Conservation (phyloP, 2,888 invertebrate species). For the Hypomecis punctinalis region DNA sequence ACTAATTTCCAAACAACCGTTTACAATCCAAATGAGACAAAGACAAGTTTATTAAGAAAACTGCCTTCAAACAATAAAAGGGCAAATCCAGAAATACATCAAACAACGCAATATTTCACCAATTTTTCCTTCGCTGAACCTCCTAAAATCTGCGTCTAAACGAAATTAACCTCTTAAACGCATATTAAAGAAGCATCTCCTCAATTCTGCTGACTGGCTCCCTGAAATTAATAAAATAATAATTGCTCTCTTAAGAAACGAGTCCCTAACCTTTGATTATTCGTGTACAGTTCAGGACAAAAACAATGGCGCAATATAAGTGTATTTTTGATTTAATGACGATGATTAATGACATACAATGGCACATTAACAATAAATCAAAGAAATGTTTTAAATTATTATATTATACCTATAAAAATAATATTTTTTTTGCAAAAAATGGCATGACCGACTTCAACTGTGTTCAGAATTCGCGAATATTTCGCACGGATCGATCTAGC, state of each 20-base stretch:
- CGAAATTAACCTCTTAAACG: conserved; percentile 50
- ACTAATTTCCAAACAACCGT: too few relatives aligned
- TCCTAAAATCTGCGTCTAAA: conserved; percentile 10
- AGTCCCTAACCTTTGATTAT: conserved; percentile 53
- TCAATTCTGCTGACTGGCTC: conserved; percentile 44
- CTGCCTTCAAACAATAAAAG: too few relatives aligned
- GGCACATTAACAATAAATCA: too few relatives aligned
- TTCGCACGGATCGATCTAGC: too few relatives aligned
- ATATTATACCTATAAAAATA: too few relatives aligned
- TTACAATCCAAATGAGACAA: too few relatives aligned
- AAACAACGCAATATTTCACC: conserved; percentile 5
- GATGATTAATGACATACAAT: too few relatives aligned
- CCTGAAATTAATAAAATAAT: conserved; percentile 70
- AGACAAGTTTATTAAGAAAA: too few relatives aligned
- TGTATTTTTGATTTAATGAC: background rate
- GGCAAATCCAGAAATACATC: background rate
- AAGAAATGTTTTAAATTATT: too few relatives aligned
- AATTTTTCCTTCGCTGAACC: conserved; percentile 8
- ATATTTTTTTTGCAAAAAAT: too few relatives aligned
- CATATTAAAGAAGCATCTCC: conserved; percentile 51
- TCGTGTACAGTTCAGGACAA: conserved; percentile 45
- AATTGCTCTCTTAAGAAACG: conserved; percentile 59
- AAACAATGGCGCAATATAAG: background rate
- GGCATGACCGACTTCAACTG: too few relatives aligned
- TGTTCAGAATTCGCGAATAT: too few relatives aligned